A percentile compares a stretch with the other conserved stretches of the same genome.
These are phyloP conservation scores for Charina bottae DNA, from an alignment of 2,113 vertebrate species.

Conservation along the genomic window DNA sequence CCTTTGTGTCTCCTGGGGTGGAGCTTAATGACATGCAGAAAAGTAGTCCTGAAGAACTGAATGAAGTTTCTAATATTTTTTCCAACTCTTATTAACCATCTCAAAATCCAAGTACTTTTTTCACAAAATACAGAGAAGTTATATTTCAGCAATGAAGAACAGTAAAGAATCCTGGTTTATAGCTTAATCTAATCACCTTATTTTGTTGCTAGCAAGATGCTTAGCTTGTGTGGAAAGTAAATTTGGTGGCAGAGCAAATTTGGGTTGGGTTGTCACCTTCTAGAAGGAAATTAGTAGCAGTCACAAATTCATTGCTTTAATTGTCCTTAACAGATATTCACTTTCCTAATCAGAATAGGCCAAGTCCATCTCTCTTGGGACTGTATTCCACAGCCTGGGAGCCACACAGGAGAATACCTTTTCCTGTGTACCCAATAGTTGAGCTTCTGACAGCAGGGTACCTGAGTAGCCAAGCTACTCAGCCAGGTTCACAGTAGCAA, in stretches of 20 bases:
- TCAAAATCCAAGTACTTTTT: neutral
- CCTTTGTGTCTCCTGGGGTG: slow-evolving; percentile 3
- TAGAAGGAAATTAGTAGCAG: neutral
- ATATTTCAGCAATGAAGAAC: neutral
- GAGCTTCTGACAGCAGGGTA: neutral
- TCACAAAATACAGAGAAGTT: neutral
- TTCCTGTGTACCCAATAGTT: neutral
- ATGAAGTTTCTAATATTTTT: slow-evolving; percentile 7
- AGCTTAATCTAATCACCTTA: neutral
- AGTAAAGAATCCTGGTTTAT: neutral
- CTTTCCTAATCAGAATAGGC: neutral
- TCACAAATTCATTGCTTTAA: neutral
- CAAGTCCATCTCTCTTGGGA: neutral
- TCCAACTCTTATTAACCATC: neutral
- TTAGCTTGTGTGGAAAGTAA: neutral
- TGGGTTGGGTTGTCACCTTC: neutral
- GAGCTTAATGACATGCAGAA: neutral
- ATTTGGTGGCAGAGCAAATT: neutral
- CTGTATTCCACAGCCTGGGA: neutral
- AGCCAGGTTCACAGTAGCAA: neutral
- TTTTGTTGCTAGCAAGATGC: neutral
- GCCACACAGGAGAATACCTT: neutral
- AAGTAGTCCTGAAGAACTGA: slow-evolving; percentile 6
- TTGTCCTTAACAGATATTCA: neutral
- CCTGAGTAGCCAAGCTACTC: neutral